Evolutionary conservation across 2,797 vertebrate genomes (phyloP), one percentile per base, ranked within the genome.

Genomic region (Sardinella longiceps): DNA sequence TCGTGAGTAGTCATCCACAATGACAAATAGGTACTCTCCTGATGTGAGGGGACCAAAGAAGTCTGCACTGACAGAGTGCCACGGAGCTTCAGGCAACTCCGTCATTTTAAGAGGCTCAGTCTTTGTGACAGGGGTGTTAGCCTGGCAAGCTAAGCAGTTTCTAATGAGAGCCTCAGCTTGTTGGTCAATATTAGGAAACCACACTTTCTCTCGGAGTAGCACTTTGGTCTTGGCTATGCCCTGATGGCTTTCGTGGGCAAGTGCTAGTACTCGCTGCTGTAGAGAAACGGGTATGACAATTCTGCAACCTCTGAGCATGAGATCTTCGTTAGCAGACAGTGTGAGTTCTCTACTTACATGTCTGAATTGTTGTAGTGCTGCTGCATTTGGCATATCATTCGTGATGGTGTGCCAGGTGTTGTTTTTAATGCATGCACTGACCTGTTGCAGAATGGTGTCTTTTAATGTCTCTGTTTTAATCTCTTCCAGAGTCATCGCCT

Each of bases 401-500:
- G 37, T 80, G 14, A 45, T 82, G 23, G 7, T 51, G 43, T 88
- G 81, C 88, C 83, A 87, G n/a, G 85, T 82, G 18, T 87, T 87
- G 30, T 88, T 0, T 30, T 58, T 83, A 33, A 89, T 80, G n/a
- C 39, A 11, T 0, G 0, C 3, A 56, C 37, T 82, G 12, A 89
- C 84, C 33, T 86, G 15, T 28, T 89, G 87, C 0, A 86, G 48
- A 2, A 86, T 46, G 0, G 14, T 12, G 20, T 91, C 86, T 25
- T 85, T 90, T 0, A 80, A 48, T 11, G 74, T 91, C 6, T 88
- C 83, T 7, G n/a, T n/a, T 3, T 87, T 80, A 0, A 90, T 88
- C 10, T 88, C 80, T 0, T 9, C 2, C 0, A 85, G 81, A 0
- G 83, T 89, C 84, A 91, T 86, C 0, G 88, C 87, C 48, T 89